phyloP scores from a whole-genome alignment of 2,113 vertebrate genomes.

The Pachyramphus minor region DNA sequence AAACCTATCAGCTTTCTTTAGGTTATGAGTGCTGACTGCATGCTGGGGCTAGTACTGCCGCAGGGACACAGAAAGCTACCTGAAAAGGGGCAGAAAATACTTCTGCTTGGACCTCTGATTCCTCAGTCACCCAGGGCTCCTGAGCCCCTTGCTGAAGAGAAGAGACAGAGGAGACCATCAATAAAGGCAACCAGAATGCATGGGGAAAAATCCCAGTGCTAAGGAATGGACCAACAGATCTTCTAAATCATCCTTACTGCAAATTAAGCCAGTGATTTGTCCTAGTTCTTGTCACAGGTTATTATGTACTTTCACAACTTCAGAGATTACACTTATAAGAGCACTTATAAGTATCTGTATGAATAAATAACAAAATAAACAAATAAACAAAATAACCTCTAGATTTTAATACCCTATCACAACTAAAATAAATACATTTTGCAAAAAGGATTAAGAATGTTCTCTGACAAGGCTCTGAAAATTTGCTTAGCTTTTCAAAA shows the following conservation, averaged over 20 bases:
- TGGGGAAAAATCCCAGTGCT: background rate
- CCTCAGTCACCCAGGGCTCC: background rate
- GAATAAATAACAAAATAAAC: background rate
- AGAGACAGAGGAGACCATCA: background rate
- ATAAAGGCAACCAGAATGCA: background rate
- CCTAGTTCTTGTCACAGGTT: background rate
- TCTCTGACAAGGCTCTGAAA: background rate
- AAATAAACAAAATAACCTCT: background rate
- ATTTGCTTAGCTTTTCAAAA: background rate
- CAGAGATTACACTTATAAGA: background rate
- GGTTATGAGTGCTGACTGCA: background rate
- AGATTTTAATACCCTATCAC: background rate
- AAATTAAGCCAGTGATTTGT: background rate
- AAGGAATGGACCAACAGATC: background rate
- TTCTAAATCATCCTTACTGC: background rate
- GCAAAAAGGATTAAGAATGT: background rate
- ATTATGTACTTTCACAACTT: background rate
- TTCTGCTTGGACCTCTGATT: background rate
- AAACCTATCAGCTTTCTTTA: background rate
- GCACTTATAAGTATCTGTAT: background rate
- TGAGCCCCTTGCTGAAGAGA: background rate
- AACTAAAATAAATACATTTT: background rate
- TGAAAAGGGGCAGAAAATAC: background rate
- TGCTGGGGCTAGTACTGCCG: rapidly evolving
- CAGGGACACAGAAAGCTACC: background rate